Evolutionary conservation across 1,140 invertebrate genomes (phyloP), one percentile per base, ranked within the genome.

Genomic region (Aphelinus atriplicis): DNA sequence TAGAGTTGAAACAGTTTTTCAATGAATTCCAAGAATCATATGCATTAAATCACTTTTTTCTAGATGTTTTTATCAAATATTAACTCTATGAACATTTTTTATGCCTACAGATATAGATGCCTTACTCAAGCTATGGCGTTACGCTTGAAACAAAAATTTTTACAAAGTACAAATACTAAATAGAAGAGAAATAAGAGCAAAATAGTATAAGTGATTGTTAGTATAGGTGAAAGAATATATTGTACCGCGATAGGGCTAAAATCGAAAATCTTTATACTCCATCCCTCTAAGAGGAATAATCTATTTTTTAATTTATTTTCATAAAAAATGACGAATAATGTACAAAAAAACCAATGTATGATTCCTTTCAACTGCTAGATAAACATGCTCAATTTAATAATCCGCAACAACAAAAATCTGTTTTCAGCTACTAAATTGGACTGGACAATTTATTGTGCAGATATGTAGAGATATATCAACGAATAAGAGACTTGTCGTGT

Each of bases 81-180:
- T 74, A 64, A 76, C 55, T 66, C 65, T 51, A 71, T 70, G 58
- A 71, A 65, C 55, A 75, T 71, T 76, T 76, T 76, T 76, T 76
- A 71, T 76, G 73, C 66, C 74, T 76, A 71, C 74, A 76, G 74
- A 76, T 76, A 71, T 68, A 76, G 74, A 76, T 76, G 61, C 74
- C 62, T 71, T 76, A 71, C 74, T 71, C 74, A 71, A 65, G 60
- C 9, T 71, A 26, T 76, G 74, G 74, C 74, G 74, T 71, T 71
- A 57, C 74, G 74, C 68, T 55, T 76, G 68, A 76, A 56, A 75
- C 66, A 75, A 76, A 76, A 76, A 71, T 53, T 76, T 76, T 71
- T 71, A 61, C 74, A 76, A 76, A 71, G 56, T 76, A 66, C 4
- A 4, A 63, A 63, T n/a, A 60, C 51, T 69, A 70, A 71, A 47